Evolutionary conservation across 1,140 invertebrate genomes (phyloP), one percentile per base, ranked within the genome.

Genomic region (Drosophila lacertosa): DNA sequence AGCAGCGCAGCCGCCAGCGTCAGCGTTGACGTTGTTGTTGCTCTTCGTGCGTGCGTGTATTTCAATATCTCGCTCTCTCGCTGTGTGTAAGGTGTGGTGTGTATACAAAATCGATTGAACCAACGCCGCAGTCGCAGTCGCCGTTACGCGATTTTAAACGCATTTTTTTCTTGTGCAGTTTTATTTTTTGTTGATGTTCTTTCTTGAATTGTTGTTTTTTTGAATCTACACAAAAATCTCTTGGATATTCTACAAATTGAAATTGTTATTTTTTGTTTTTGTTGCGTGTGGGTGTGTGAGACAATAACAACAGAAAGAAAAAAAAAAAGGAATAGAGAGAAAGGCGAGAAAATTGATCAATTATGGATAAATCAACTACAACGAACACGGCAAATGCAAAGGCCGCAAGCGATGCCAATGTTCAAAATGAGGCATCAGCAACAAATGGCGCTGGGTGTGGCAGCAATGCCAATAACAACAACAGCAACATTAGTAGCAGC

Each of bases 101-200:
- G 63, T 84, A 84, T 84, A 84, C 64, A 86, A 84, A 84, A 84
- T 84, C 80, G 80, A 84, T 84, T 84, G 74, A 82, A 82, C 59
- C 55, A 82, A 51, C 50, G 55, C 42, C 54, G 71, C 71, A 59
- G 58, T 29, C 60, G 53, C 44, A 18, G 50, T 45, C 44, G 64
- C 58, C 77, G 77, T 80, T 80, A 81, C 58, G 77, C 71, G 65
- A 69, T 73, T 73, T 66, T 68, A 44, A 55, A 60, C 59, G 42
- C 35, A 65, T 70, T 48, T 67, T 62, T 81, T 82, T 77, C 42
- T 67, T 74, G 59, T 62, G 50, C 24, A 15, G 24, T 29, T 29
- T 29, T 29, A 6, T 29, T 47, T 29, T 48, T 13, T 15, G 15
- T 45, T 48, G 13, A 16, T 29, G 45, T 18, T 32, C 10, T 24